Base-by-base conservation (phyloP, 2,888 invertebrate species). In the Homarus gammarus region DNA sequence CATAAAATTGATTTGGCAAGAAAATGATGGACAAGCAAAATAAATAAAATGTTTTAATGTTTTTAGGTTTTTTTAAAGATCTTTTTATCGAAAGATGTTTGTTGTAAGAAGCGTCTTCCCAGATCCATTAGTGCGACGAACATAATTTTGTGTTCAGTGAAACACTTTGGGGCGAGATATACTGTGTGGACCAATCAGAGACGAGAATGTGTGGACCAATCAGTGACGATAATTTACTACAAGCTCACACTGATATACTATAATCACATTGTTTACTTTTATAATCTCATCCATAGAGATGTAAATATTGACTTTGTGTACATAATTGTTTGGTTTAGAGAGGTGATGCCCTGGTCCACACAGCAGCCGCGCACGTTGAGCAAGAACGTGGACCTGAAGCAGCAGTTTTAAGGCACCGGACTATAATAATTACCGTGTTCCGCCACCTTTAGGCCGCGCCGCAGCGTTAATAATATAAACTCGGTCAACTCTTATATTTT, bases 361-460 rank as follows among this genome's bases (percentile, higher is more conserved):
- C 82, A 49, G 87, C 82, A 87, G 64, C 83, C 72, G 38, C 83
- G 83, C 87, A 87, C 77, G 87, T 87, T 87, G 87, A 87, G 87
- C 87, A 87, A 87, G 87, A 87, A 87, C 87, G 51, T 77, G 87
- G 87, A 82, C 81, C 68, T 73, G 82, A 87, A 87, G 40, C 82
- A 83, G 87, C 87, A 87, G 87, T 83, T 87, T 87, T 64, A 75
- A 83, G 86, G 86, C 86, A 78, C 79, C 78, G 75, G 33, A 51
- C 22, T 22, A 12, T 27, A 49, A 49, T n/a, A 27, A 77, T 31
- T 12, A 8, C 27, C n/a, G 44, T 77, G 44, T 5, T 10, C 77
- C 27, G 77, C 49, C 77, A 77, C 10, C 27, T 36, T 40, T 75
- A 22, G 83, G 44, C 49, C 40, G 70, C 70, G 56, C 18, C 78